phyloP scores from a whole-genome alignment of 2,113 vertebrate species.

The Hippotragus niger region DNA sequence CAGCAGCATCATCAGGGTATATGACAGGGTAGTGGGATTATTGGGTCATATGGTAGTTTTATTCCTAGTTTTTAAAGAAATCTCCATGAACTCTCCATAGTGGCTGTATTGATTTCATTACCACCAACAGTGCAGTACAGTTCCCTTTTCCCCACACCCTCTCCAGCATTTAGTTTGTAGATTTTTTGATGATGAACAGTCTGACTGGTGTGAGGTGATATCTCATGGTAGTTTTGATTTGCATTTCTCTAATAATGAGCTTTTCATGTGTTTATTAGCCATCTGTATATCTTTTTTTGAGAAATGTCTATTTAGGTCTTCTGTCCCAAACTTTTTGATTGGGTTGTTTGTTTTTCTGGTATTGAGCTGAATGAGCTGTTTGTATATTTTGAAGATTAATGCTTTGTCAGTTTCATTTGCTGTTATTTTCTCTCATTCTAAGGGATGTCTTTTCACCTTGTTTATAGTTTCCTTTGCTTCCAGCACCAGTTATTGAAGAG shows the following conservation, averaged over 20 bases:
- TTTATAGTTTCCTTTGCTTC: neutral
- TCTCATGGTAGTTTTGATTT: neutral
- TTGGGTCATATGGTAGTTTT: neutral
- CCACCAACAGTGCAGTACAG: neutral
- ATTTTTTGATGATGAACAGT: neutral
- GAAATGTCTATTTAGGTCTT: neutral
- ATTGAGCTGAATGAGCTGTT: neutral
- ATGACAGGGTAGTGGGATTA: neutral
- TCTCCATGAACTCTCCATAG: neutral
- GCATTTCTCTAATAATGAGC: neutral
- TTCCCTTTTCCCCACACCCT: neutral
- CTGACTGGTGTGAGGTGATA: neutral
- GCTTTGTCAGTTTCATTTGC: neutral
- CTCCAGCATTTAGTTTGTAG: neutral
- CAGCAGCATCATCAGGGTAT: neutral
- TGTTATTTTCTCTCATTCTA: neutral
- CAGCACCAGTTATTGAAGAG: neutral
- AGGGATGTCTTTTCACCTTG: neutral
- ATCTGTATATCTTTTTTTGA: neutral
- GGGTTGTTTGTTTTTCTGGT: neutral
- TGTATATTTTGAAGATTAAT: neutral
- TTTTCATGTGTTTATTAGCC: neutral
- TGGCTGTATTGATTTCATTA: neutral
- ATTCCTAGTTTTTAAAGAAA: neutral
- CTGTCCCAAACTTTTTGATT: neutral